A percentile compares a stretch with the other conserved stretches of the same genome.
Conservation (phyloP, 2,113 vertebrate genomes). For the Toxostoma redivivum region DNA sequence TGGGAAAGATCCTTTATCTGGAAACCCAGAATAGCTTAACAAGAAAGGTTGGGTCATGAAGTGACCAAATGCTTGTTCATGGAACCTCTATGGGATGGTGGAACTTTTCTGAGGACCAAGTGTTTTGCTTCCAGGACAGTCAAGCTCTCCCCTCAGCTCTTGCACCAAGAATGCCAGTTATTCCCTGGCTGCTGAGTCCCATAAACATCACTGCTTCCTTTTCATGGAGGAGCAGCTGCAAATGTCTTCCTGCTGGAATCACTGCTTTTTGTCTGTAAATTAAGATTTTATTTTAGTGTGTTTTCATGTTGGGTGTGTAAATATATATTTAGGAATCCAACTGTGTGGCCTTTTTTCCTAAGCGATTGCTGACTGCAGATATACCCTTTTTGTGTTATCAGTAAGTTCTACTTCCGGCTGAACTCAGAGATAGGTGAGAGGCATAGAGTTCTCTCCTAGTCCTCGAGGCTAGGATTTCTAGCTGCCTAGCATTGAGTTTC, state of each 20-base stretch:
- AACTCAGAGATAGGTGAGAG: not conserved
- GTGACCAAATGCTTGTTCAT: not conserved
- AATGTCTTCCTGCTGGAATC: not conserved
- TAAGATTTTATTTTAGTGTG: not conserved
- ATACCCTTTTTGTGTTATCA: not conserved
- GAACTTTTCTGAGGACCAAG: not conserved
- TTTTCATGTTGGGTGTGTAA: not conserved
- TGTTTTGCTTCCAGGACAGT: not conserved
- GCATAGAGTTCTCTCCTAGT: not conserved
- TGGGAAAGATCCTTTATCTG: not conserved
- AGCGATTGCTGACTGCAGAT: not conserved
- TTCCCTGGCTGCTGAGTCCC: not conserved
- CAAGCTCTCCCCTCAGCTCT: accelerated
- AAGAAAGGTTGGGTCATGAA: not conserved
- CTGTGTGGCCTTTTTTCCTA: not conserved
- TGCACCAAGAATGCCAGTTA: not conserved
- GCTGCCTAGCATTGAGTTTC: not conserved
- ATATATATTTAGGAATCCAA: constrained; percentile 5
- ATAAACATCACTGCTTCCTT: not conserved
- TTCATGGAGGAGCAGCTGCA: not conserved
- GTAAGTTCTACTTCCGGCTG: not conserved
- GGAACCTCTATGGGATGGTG: not conserved
- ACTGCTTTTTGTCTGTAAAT: not conserved
- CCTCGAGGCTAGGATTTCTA: not conserved
- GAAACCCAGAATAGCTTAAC: not conserved